Evolutionary conservation across 1,140 invertebrate genomes (phyloP).

Genomic region (Drosophila tropicalis): DNA sequence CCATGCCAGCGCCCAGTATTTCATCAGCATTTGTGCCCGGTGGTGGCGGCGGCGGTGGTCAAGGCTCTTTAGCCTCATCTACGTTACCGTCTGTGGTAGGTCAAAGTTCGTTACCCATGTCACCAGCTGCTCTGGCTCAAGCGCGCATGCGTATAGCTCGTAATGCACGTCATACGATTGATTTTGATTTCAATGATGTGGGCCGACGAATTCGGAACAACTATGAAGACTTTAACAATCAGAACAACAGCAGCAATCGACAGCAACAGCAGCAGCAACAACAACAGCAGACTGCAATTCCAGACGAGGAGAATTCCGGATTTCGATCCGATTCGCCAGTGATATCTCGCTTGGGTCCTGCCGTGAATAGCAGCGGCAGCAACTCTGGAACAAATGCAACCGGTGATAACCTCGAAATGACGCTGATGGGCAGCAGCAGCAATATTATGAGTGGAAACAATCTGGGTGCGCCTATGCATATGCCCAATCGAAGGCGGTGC

Average conservation of each 20-base stretch:
- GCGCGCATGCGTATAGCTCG: conserved; percentile 80
- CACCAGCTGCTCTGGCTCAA: conserved; percentile 70
- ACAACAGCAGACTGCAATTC: conserved; percentile 81
- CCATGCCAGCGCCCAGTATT: conserved; percentile 66
- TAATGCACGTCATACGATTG: conserved; percentile 71
- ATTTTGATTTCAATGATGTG: conserved; percentile 73
- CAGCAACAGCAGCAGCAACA: conserved; percentile 84
- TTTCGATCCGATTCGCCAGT: conserved; percentile 82
- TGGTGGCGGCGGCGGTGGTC: neutral
- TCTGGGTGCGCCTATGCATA: neutral
- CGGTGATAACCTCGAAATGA: conserved; percentile 47
- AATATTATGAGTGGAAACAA: conserved; percentile 4
- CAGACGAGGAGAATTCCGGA: conserved; percentile 35
- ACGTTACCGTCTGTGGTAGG: conserved; percentile 43
- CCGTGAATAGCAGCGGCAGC: conserved; percentile 48
- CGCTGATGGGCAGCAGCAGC: conserved; percentile 41
- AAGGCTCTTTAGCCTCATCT: conserved; percentile 15
- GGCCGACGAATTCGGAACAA: conserved; percentile 84
- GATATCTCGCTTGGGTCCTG: conserved; percentile 64
- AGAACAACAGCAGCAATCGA: conserved; percentile 83
- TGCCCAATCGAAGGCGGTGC: conserved; percentile 65
- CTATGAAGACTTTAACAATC: conserved; percentile 87
- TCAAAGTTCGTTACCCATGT: conserved; percentile 62
- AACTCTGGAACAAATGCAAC: conserved; percentile 16
- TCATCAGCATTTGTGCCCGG: conserved; percentile 46